phyloP scores from a whole-genome alignment of 1,140 invertebrate species.

The Zelostemma sp. region DNA sequence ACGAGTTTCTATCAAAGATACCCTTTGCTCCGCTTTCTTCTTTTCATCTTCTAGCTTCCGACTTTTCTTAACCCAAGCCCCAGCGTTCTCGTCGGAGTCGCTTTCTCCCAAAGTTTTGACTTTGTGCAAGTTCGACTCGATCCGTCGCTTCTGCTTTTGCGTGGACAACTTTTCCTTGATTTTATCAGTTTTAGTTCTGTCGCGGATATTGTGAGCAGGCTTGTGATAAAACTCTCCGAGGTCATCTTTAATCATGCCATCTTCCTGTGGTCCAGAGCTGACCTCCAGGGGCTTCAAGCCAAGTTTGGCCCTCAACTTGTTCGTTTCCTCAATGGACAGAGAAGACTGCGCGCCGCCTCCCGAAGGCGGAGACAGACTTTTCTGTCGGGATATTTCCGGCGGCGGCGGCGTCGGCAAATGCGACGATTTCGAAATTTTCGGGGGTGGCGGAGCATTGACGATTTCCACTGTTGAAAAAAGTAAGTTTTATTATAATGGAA shows the following conservation, averaged over 20 bases:
- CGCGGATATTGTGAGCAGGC: slow-evolving; percentile 85
- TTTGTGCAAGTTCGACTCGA: slow-evolving; percentile 74
- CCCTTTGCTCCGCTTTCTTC: slow-evolving; percentile 87
- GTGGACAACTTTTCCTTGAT: slow-evolving; percentile 84
- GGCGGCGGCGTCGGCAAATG: slow-evolving; percentile 65
- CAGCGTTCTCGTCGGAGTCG: slow-evolving; percentile 81
- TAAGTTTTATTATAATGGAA: slow-evolving; percentile 19
- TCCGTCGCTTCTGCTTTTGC: slow-evolving; percentile 83
- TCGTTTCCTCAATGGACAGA: slow-evolving; percentile 92
- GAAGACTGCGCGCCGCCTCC: slow-evolving; percentile 71
- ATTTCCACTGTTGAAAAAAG: slow-evolving; percentile 61
- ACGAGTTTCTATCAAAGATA: slow-evolving; percentile 61
- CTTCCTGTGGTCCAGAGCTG: slow-evolving; percentile 63
- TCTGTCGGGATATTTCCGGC: slow-evolving; percentile 59
- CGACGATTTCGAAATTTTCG: slow-evolving; percentile 63
- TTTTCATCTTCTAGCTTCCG: slow-evolving; percentile 85
- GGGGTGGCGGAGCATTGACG: slow-evolving; percentile 61
- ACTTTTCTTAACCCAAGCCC: slow-evolving; percentile 86
- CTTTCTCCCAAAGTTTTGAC: slow-evolving; percentile 81
- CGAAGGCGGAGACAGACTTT: slow-evolving; percentile 58
- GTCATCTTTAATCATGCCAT: slow-evolving; percentile 79
- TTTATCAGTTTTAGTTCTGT: slow-evolving; percentile 84
- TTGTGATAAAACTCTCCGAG: slow-evolving; percentile 94
- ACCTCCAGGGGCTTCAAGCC: slow-evolving; percentile 93
- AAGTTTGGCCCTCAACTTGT: slow-evolving; percentile 91